phyloP scores from a whole-genome alignment of 2,113 vertebrate species.

The Gymnobelideus leadbeateri region DNA sequence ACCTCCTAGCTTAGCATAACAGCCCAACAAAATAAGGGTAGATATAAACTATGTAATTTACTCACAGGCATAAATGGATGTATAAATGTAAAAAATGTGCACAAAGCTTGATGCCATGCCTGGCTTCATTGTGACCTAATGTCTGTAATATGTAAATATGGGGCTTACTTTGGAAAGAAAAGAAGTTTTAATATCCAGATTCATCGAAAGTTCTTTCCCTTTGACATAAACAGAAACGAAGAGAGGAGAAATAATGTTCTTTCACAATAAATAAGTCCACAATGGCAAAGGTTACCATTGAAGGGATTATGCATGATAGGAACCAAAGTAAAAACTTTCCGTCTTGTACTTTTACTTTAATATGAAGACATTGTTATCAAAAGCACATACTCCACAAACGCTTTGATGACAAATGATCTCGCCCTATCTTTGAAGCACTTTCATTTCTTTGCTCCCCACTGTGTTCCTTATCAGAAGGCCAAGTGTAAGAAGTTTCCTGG shows the following conservation, averaged over 20 bases:
- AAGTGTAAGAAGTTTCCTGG: constrained; percentile 95
- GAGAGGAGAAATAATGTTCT: constrained; percentile 77
- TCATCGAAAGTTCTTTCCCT: constrained; percentile 73
- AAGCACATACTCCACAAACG: constrained; percentile 88
- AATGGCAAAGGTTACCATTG: constrained; percentile 83
- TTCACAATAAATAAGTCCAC: constrained; percentile 83
- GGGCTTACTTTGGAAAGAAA: constrained; percentile 71
- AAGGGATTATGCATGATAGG: constrained; percentile 87
- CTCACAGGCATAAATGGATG: constrained; percentile 76
- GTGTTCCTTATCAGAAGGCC: constrained; percentile 94
- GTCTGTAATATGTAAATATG: constrained; percentile 81
- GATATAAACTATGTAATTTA: constrained; percentile 79
- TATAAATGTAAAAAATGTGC: constrained; percentile 72
- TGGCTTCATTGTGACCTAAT: constrained; percentile 78
- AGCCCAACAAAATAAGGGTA: constrained; percentile 69
- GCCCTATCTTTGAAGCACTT: constrained; percentile 94
- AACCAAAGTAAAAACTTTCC: constrained; percentile 87
- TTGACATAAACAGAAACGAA: constrained; percentile 82
- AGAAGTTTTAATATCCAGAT: constrained; percentile 80
- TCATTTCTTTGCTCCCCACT: constrained; percentile 94
- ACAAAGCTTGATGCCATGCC: constrained; percentile 75
- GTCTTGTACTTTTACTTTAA: constrained; percentile 87
- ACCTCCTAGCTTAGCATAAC: constrained; percentile 73
- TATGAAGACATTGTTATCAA: constrained; percentile 91
- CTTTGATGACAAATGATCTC: constrained; percentile 95